Base-by-base conservation (phyloP, 2,888 invertebrate genomes). In the Nasonia oneida region DNA sequence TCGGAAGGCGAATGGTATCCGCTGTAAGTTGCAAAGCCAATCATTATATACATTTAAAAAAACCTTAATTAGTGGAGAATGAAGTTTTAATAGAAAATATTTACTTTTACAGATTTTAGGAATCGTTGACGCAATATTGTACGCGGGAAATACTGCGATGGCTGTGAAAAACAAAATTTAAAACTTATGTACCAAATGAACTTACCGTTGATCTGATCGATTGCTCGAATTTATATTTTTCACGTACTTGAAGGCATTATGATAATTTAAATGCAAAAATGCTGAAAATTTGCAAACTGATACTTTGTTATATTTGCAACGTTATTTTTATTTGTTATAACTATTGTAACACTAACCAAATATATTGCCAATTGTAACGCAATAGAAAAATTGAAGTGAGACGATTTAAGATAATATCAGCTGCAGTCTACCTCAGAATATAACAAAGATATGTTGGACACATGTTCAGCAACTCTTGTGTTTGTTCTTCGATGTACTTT, bases 51-150 rank as follows among this genome's bases (percentile, higher is more conserved):
- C 6, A 57, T 23, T 33, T 2, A n/a, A 57, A 18, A 77, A 47
- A 29, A 29, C 29, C 47, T 12, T 10, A 1, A 12, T 12, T 12
- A 10, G 47, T 47, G 3, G 53, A 53, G 53, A 53, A 53, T 1
- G 18, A 4, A 8, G 2, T 70, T 29, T 77, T 14, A 73, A 39
- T 70, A 42, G 23, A 50, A 67, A 57, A 12, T 67, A 73, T 47
- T 71, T 64, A 71, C 57, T 50, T 74, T 84, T 74, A 0, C 71
- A 87, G 87, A 18, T 84, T 47, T 74, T 86, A 4, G 87, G 87
- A 81, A 79, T 87, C 4, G 81, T 87, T 14, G 75, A 84, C 50
- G 82, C 81, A 12, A 74, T 86, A n/a, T 47, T 87, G 14, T 87
- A 87, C 15, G 77, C 84, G 8, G 78, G 67, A 57, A 86, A 84